Evolutionary conservation across 2,888 invertebrate genomes (phyloP).

Genomic region (Diachrysia chrysitis): DNA sequence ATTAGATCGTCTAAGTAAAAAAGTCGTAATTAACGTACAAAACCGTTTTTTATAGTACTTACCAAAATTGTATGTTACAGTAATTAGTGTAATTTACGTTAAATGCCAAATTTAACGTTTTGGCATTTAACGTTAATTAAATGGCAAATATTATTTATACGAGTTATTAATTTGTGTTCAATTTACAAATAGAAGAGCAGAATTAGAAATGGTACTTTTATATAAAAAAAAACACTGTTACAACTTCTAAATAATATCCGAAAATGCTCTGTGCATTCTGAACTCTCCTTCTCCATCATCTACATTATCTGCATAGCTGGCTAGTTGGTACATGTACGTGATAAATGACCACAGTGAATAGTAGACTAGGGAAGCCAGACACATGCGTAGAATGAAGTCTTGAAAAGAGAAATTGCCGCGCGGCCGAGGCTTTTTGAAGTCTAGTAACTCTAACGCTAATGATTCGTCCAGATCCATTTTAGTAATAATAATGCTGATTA

Average conservation of each 20-base stretch:
- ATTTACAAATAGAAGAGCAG: not conserved
- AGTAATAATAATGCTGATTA: conserved; percentile 28
- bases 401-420: conserved; percentile 44
- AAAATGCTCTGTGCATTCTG: conserved; percentile 18
- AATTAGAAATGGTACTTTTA: not conserved
- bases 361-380: conserved; percentile 67
- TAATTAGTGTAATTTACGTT: not conserved
- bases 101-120: not conserved
- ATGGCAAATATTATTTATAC: not conserved
- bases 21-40: not conserved
- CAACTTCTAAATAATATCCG: conserved; percentile 14
- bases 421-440: conserved; percentile 7
- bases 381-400: conserved; percentile 66
- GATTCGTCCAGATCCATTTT: conserved; percentile 34
- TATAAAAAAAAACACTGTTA: not conserved
- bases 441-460: conserved; percentile 28
- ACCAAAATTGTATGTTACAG: not conserved
- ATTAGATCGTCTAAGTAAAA: conserved; percentile 38
- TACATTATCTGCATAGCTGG: conserved; percentile 8
- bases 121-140: not conserved
- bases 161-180: not conserved
- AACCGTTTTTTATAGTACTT: not conserved
- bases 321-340: conserved; percentile 48
- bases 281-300: not conserved
- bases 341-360: conserved; percentile 63